Evolutionary conservation across 2,797 vertebrate species (phyloP).

Genomic region (Hafferia zeledoni): DNA sequence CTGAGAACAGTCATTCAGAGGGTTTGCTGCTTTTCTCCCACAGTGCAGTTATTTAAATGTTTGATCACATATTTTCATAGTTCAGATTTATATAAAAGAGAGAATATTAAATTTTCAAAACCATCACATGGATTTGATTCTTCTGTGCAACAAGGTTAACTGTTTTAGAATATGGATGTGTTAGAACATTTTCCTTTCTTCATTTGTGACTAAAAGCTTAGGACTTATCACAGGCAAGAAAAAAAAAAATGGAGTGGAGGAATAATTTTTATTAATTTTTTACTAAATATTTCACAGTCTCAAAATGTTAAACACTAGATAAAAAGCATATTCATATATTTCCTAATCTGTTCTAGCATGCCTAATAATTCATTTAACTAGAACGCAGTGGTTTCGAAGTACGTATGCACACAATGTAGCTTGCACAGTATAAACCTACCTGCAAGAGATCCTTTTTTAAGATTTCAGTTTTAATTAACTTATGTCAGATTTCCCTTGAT

Average conservation of each 20-base stretch:
- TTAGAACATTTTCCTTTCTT: constrained; percentile 15
- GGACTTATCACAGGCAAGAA: background rate
- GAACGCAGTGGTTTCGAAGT: background rate
- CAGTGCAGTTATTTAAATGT: background rate
- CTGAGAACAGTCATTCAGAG: background rate
- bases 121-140: background rate
- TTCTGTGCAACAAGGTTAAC: background rate
- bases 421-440: background rate
- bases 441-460: background rate
- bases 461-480: constrained; percentile 26
- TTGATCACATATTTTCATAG: background rate
- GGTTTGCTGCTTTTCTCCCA: background rate
- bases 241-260: background rate
- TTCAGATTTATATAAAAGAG: constrained; percentile 40
- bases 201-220: constrained; percentile 10
- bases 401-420: background rate
- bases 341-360: background rate
- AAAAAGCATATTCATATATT: background rate
- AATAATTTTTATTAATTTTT: background rate
- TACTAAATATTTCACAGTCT: background rate
- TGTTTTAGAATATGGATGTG: constrained; percentile 13
- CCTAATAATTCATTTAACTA: background rate
- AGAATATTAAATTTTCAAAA: constrained; percentile 47
- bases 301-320: background rate
- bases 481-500: background rate